Percentiles rank a stretch among this genome's conserved stretches.
Conservation (phyloP, 2,797 vertebrate genomes). For the Muscicapa striata region DNA sequence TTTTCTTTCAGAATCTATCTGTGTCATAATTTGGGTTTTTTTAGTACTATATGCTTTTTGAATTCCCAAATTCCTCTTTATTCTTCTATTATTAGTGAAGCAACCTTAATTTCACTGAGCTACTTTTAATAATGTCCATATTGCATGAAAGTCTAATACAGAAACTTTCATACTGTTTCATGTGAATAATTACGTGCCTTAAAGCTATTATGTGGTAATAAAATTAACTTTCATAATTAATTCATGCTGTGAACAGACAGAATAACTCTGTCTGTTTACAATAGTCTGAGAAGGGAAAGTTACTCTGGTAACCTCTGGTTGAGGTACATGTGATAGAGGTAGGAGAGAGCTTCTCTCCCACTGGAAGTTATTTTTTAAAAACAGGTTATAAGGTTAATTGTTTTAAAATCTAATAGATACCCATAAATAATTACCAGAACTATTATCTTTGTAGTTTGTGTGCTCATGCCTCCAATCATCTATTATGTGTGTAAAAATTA, state of each 20-base stretch:
- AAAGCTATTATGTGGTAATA: neutral
- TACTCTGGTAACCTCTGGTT: neutral
- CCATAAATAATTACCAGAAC: neutral
- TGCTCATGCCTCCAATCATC: neutral
- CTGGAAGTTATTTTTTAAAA: neutral
- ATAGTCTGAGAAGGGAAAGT: neutral
- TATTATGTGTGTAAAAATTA: neutral
- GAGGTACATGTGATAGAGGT: neutral
- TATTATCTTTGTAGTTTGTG: conserved; percentile 2
- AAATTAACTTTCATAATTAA: conserved; percentile 1
- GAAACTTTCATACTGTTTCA: neutral
- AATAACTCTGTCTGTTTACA: neutral
- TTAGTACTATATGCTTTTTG: neutral
- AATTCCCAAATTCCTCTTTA: neutral
- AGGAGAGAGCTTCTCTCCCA: neutral
- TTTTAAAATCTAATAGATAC: conserved; percentile 1
- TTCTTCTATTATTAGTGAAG: neutral
- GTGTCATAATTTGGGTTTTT: neutral
- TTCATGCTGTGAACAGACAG: neutral
- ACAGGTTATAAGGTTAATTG: neutral
- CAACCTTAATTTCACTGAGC: neutral
- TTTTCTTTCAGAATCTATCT: neutral
- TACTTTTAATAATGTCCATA: neutral
- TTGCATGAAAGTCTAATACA: neutral
- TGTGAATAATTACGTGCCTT: conserved; percentile 16